phyloP scores from a whole-genome alignment of 1,140 invertebrate species.

The Hydropsyche tenuis region DNA sequence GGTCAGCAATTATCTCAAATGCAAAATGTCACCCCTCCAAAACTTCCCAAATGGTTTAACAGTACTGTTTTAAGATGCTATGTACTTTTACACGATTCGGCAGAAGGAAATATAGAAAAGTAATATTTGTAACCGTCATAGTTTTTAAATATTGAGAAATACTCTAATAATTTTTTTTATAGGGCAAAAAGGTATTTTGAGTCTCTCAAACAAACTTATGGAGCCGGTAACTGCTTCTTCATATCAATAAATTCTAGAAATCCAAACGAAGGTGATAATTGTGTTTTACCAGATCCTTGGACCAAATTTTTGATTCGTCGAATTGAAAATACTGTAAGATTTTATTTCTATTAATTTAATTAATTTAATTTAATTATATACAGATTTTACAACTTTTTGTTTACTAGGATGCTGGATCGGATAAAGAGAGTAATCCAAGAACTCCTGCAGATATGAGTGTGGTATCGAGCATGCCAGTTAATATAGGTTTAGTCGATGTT shows the following conservation, averaged over 20 bases:
- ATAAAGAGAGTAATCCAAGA: conserved; percentile 70
- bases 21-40: conserved; percentile 74
- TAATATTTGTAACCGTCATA: conserved; percentile 53
- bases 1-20: conserved; percentile 81
- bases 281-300: conserved; percentile 82
- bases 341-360: conserved; percentile 32
- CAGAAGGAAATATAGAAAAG: conserved; percentile 69
- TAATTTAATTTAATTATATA: conserved; percentile 50
- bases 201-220: conserved; percentile 84
- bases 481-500: neutral
- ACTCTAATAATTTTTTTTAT: conserved; percentile 44
- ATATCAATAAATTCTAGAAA: conserved; percentile 85
- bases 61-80: conserved; percentile 86
- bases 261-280: conserved; percentile 64
- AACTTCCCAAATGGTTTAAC: conserved; percentile 91
- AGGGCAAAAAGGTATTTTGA: conserved; percentile 85
- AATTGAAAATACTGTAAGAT: conserved; percentile 59
- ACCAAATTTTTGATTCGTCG: conserved; percentile 74
- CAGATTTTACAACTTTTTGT: conserved; percentile 46
- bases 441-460: conserved; percentile 65
- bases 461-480: conserved; percentile 62
- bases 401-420: conserved; percentile 57
- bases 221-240: conserved; percentile 83
- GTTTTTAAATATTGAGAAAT: neutral
- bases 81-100: conserved; percentile 86